Conservation (phyloP, 2,797 vertebrate species). For the Lateolabrax maculatus region DNA sequence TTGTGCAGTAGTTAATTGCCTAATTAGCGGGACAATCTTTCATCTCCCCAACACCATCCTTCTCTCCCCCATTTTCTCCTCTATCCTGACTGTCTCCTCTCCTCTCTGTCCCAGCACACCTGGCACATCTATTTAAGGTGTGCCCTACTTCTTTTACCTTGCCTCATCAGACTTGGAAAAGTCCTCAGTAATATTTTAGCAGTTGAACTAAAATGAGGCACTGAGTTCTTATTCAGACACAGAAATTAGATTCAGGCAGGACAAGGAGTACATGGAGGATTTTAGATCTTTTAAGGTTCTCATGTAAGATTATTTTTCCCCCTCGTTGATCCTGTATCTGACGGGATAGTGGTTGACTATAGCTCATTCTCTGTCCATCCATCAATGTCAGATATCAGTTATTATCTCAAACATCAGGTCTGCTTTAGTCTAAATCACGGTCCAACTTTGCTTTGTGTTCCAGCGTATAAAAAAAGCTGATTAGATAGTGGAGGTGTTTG, state of each 20-base stretch:
- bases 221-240: background rate
- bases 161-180: conserved; percentile 31
- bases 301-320: background rate
- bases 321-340: background rate
- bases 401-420: background rate
- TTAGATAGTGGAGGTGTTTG: background rate
- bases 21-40: conserved; percentile 32
- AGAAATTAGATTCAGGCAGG: background rate
- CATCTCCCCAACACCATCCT: background rate
- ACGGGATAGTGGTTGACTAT: background rate
- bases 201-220: conserved; percentile 19
- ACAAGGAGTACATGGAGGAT: background rate
- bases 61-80: conserved; percentile 18
- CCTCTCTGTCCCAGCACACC: conserved; percentile 61
- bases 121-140: conserved; percentile 83
- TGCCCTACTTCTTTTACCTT: conserved; percentile 75
- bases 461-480: background rate
- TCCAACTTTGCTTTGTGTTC: background rate
- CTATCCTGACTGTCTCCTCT: conserved; percentile 17
- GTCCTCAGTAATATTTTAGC: conserved; percentile 34
- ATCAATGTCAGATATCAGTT: background rate
- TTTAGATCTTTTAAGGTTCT: background rate
- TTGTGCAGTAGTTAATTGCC: conserved; percentile 13
- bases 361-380: background rate
- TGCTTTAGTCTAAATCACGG: background rate